Conservation (phyloP, 1,140 invertebrate genomes). For the Drosophila athabasca region DNA sequence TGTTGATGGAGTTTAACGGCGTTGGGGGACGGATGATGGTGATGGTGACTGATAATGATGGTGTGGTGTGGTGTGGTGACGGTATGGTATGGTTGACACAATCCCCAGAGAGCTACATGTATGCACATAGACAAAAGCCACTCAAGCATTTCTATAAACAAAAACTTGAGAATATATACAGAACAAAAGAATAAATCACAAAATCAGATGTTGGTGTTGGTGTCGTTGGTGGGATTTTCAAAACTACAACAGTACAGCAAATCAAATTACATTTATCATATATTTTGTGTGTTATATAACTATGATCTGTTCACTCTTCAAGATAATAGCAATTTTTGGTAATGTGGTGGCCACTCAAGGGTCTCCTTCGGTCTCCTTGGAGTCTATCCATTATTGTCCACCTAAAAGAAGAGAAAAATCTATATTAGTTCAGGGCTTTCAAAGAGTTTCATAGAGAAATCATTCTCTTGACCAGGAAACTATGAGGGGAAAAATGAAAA, state of each 20-base stretch:
- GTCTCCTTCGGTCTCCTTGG: background rate
- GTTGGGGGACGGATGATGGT: slow-evolving; percentile 12
- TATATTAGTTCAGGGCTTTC: slow-evolving; percentile 56
- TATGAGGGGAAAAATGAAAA: slow-evolving; percentile 18
- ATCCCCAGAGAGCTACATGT: slow-evolving; percentile 45
- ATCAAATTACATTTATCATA: slow-evolving; percentile 72
- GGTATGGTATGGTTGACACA: slow-evolving; percentile 40
- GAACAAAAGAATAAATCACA: slow-evolving; percentile 40
- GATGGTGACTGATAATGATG: slow-evolving; percentile 25
- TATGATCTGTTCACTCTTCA: slow-evolving; percentile 43
- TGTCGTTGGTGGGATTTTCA: slow-evolving; percentile 43
- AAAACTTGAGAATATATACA: slow-evolving; percentile 54
- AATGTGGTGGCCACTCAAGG: slow-evolving; percentile 13
- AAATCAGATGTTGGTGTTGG: slow-evolving; percentile 25
- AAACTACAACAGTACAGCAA: slow-evolving; percentile 79
- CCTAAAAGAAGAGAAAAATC: slow-evolving; percentile 72
- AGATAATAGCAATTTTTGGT: slow-evolving; percentile 60
- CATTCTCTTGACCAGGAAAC: no score
- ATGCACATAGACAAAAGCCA: slow-evolving; percentile 53
- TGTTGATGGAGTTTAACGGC: slow-evolving; percentile 30
- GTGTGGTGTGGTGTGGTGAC: slow-evolving; percentile 27
- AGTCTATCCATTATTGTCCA: slow-evolving; percentile 10
- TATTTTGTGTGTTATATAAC: slow-evolving; percentile 55
- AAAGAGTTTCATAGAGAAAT: background rate
- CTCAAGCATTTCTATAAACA: slow-evolving; percentile 46